These are phyloP conservation scores for Plusia festucae DNA, from an alignment of 2,888 invertebrate genomes.

Conservation along the genomic window DNA sequence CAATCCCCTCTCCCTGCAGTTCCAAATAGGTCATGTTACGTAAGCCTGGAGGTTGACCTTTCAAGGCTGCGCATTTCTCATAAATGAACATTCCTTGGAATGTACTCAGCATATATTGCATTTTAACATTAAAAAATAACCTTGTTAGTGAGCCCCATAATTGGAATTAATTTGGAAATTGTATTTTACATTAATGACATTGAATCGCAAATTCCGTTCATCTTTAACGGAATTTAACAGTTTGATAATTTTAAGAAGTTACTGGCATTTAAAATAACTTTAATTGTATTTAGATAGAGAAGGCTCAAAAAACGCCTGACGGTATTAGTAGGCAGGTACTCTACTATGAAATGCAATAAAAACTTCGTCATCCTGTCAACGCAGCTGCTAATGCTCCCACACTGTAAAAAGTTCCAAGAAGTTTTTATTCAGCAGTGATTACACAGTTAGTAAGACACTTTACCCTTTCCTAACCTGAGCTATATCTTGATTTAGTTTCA, in stretches of 20 bases:
- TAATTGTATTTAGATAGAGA: too few species aligned
- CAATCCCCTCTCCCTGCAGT: conserved; percentile 11
- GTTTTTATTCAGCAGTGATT: not conserved
- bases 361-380: too few species aligned
- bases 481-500: too few species aligned
- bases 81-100: conserved; percentile 15
- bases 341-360: not conserved
- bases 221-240: too few species aligned
- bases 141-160: too few species aligned
- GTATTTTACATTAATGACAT: too few species aligned
- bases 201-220: too few species aligned
- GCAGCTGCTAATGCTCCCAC: not conserved
- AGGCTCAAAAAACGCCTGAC: too few species aligned
- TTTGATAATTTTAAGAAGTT: too few species aligned
- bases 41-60: conserved; percentile 51
- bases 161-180: too few species aligned
- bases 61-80: conserved; percentile 34
- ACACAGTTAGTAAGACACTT: not conserved
- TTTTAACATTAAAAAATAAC: not conserved
- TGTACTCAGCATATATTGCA: too few species aligned
- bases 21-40: conserved; percentile 61
- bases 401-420: not conserved
- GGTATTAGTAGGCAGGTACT: not conserved
- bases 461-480: not conserved
- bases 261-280: too few species aligned